These are phyloP conservation scores for Trichogramma dendrolimi DNA, from an alignment of 2,888 invertebrate genomes.

Conservation along the genomic window DNA sequence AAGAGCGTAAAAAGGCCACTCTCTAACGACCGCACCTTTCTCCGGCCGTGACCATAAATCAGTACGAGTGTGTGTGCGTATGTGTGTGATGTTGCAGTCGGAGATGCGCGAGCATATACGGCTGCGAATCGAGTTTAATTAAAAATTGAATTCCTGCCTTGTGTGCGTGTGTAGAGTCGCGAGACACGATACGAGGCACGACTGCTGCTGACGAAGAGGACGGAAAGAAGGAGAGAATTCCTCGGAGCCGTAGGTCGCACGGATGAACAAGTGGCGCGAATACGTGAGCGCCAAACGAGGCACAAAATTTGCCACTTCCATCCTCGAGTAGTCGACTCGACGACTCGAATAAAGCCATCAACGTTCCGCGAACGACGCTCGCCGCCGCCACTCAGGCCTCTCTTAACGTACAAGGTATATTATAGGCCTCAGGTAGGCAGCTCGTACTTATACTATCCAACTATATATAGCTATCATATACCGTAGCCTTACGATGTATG, in stretches of 20 bases:
- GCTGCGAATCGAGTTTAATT: slow-evolving; percentile 3
- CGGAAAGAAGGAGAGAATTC: not conserved
- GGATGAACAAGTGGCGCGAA: not conserved
- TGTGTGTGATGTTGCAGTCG: not conserved
- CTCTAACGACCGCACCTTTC: not conserved
- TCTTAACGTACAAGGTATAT: too few relatives aligned
- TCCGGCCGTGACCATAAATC: slow-evolving; percentile 5
- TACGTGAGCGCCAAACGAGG: slow-evolving; percentile 24
- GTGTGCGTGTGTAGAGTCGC: too few relatives aligned
- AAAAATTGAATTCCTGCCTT: slow-evolving; percentile 13
- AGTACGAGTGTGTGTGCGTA: not conserved
- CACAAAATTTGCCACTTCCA: slow-evolving; percentile 29
- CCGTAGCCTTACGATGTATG: too few relatives aligned
- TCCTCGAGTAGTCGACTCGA: not conserved
- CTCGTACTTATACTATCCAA: not conserved
- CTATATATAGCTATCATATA: too few relatives aligned
- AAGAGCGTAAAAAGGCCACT: slow-evolving; percentile 1
- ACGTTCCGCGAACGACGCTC: not conserved
- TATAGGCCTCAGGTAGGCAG: too few relatives aligned
- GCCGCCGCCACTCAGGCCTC: not conserved
- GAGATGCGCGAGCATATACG: not conserved
- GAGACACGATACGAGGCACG: too few relatives aligned
- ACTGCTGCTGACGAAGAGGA: too few relatives aligned
- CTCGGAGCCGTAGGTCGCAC: not conserved
- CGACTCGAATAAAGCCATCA: slow-evolving; percentile 38